phyloP scores from a whole-genome alignment of 2,888 invertebrate species.

The Plagiodera versicolora region DNA sequence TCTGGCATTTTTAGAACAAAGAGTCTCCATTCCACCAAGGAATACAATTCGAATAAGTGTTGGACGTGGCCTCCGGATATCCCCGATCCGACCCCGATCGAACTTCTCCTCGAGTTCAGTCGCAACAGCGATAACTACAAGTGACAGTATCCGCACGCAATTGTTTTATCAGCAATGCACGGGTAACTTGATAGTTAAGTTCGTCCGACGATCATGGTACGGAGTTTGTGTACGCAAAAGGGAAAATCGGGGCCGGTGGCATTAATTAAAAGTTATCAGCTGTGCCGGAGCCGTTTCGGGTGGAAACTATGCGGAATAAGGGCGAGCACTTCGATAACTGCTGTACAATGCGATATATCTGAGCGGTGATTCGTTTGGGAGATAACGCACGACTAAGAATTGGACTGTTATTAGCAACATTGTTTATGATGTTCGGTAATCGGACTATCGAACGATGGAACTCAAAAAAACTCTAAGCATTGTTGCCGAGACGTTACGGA shows the following conservation, averaged over 20 bases:
- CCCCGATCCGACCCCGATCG: no score
- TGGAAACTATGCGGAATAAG: slow-evolving; percentile 13
- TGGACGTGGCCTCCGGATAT: no score
- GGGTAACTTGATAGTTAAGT: slow-evolving; percentile 11
- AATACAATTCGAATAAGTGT: no score
- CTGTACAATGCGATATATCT: background rate
- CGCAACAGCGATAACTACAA: background rate
- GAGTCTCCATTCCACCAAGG: no score
- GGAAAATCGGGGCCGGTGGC: slow-evolving; percentile 13
- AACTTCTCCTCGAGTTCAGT: no score
- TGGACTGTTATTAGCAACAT: no score
- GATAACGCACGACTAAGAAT: no score
- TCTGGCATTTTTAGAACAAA: no score
- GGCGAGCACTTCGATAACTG: background rate
- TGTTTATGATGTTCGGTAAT: no score
- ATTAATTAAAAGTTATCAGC: slow-evolving; percentile 28
- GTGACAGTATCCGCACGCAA: background rate
- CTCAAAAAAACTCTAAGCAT: no score
- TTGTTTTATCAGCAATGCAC: slow-evolving; percentile 11
- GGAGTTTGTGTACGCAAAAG: slow-evolving; percentile 22
- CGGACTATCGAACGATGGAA: no score
- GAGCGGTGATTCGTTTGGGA: background rate
- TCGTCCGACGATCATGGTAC: slow-evolving; percentile 17
- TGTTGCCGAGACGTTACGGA: no score
- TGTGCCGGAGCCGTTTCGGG: slow-evolving; percentile 14